A percentile compares a stretch with the other conserved stretches of the same genome.
These are phyloP conservation scores for Crocuta crocuta DNA, from an alignment of 2,113 vertebrate species.

Conservation along the genomic window DNA sequence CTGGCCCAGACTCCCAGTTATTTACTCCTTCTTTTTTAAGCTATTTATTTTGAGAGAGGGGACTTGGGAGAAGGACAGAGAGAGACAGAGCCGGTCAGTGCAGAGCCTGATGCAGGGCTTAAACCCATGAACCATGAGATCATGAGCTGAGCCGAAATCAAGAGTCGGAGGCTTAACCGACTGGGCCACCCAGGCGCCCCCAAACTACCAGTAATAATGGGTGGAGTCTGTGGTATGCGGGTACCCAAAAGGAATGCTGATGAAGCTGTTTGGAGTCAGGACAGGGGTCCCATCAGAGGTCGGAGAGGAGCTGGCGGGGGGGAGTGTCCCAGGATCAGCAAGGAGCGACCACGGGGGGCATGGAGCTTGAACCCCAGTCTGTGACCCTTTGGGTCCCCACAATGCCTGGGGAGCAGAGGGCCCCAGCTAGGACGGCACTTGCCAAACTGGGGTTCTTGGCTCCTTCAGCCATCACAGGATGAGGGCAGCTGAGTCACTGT, in stretches of 20 bases:
- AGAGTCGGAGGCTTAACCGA: no score
- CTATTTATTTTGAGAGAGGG: no score
- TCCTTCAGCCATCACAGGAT: neutral
- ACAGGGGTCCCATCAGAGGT: neutral
- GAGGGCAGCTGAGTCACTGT: neutral
- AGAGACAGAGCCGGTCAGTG: no score
- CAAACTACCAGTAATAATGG: neutral
- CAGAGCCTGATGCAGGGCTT: no score
- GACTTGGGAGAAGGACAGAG: no score
- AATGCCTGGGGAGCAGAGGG: neutral
- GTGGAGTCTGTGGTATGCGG: neutral
- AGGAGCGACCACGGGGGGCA: neutral
- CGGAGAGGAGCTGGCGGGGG: neutral
- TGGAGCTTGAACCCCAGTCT: neutral
- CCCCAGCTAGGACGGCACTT: fast-evolving
- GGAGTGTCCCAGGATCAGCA: neutral
- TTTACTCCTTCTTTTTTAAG: no score
- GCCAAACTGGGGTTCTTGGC: neutral
- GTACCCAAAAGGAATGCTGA: neutral
- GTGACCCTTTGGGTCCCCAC: neutral
- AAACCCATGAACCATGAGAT: no score
- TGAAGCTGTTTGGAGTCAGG: neutral
- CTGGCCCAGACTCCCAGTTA: neutral
- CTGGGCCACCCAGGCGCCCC: neutral
- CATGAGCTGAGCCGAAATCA: no score